These are phyloP conservation scores for Omphaloscelis lunosa DNA, from an alignment of 2,888 invertebrate genomes.

Conservation along the genomic window DNA sequence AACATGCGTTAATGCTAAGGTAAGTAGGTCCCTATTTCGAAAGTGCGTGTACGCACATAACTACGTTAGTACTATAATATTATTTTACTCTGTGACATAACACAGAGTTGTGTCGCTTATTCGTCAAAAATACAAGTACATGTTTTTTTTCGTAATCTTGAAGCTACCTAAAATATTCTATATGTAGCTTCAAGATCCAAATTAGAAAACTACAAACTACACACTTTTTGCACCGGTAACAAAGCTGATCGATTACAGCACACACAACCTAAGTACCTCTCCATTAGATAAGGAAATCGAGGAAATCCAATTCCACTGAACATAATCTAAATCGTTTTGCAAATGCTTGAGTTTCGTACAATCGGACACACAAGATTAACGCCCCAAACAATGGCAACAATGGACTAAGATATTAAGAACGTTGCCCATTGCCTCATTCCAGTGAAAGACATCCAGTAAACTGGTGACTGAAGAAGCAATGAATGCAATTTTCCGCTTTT, in stretches of 20 bases:
- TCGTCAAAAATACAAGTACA: neutral
- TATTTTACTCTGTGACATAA: no score
- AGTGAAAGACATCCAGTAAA: no score
- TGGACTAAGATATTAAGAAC: neutral
- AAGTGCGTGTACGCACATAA: constrained; percentile 11
- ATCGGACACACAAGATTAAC: constrained; percentile 46
- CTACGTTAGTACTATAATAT: no score
- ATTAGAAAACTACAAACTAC: constrained; percentile 27
- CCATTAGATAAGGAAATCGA: constrained; percentile 55
- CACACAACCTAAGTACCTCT: neutral
- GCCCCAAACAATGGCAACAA: constrained; percentile 10
- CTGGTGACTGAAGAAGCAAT: neutral
- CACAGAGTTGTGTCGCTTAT: neutral
- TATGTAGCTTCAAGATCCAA: neutral
- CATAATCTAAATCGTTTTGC: constrained; percentile 42
- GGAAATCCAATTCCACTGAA: constrained; percentile 51
- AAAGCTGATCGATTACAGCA: constrained; percentile 28
- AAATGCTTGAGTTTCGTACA: constrained; percentile 35
- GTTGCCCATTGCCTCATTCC: constrained; percentile 1
- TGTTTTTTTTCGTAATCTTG: neutral
- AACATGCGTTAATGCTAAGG: neutral
- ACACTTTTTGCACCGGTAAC: constrained; percentile 6
- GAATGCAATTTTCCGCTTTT: neutral
- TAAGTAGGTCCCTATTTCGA: neutral
- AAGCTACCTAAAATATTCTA: neutral